Conservation (phyloP, 1,140 invertebrate genomes). For the Drosophila lacertosa region DNA sequence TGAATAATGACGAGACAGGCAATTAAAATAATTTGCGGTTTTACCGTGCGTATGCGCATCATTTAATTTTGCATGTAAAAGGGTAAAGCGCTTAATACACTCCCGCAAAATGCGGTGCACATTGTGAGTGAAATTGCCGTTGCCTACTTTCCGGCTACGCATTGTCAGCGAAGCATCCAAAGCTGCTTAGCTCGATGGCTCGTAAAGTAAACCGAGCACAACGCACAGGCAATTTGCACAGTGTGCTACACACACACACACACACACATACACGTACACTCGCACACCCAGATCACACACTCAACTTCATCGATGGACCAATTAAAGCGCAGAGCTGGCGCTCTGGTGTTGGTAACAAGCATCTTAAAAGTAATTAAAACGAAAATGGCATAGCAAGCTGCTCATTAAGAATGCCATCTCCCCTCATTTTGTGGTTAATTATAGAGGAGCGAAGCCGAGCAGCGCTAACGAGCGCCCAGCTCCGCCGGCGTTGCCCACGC, state of each 20-base stretch:
- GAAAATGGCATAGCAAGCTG: constrained; percentile 82
- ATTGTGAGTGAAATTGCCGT: constrained; percentile 1
- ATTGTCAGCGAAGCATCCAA: constrained; percentile 15
- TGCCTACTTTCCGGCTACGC: constrained; percentile 29
- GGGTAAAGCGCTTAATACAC: constrained; percentile 80
- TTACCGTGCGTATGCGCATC: constrained; percentile 84
- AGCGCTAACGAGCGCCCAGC: constrained; percentile 56
- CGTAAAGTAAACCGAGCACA: constrained; percentile 30
- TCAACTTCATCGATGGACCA: constrained; percentile 76
- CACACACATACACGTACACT: constrained; percentile 10
- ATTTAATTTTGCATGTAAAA: constrained; percentile 83
- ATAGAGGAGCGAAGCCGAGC: constrained; percentile 67
- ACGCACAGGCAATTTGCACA: constrained; percentile 35
- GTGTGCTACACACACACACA: constrained; percentile 24
- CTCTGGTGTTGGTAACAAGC: constrained; percentile 71
- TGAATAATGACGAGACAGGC: constrained; percentile 84
- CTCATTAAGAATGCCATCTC: constrained; percentile 72
- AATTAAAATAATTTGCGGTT: constrained; percentile 84
- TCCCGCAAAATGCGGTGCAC: constrained; percentile 39
- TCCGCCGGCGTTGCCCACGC: constrained; percentile 16
- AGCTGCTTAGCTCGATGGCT: constrained; percentile 29
- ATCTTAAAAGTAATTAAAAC: constrained; percentile 83
- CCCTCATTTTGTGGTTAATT: constrained; percentile 78
- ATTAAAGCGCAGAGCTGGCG: constrained; percentile 65
- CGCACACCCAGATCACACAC: constrained; percentile 1